Evolutionary conservation across 2,797 vertebrate genomes (phyloP).

Genomic region (Kryptolebias ocellatus): DNA sequence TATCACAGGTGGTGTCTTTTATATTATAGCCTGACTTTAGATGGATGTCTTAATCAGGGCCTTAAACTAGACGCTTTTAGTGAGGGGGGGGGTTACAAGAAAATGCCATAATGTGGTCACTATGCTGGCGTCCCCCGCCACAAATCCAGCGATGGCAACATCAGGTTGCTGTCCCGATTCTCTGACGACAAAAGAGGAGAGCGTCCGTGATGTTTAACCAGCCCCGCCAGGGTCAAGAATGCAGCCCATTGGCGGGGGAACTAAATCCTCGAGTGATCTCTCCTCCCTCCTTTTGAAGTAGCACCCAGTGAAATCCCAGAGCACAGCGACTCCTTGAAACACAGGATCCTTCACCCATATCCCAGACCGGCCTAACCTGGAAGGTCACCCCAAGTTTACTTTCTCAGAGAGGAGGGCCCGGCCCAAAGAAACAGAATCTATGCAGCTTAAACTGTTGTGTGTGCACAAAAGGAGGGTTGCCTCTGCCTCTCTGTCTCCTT

Average conservation of each 20-base stretch:
- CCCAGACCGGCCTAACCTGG: slow-evolving; percentile 86
- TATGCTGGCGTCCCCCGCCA: slow-evolving; percentile 60
- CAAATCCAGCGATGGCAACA: slow-evolving; percentile 72
- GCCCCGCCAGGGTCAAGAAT: slow-evolving; percentile 83
- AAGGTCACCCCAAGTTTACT: slow-evolving; percentile 89
- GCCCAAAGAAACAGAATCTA: slow-evolving; percentile 84
- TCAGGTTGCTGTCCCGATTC: slow-evolving; percentile 80
- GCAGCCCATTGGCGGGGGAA: slow-evolving; percentile 76
- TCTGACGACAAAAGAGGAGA: slow-evolving; percentile 77
- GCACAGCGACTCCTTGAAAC: slow-evolving; percentile 66
- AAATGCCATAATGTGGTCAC: slow-evolving; percentile 72
- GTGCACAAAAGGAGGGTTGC: slow-evolving; percentile 73
- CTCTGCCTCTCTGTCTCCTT: slow-evolving; percentile 50
- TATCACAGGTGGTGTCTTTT: not conserved
- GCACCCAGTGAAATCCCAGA: slow-evolving; percentile 62
- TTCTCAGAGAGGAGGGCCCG: slow-evolving; percentile 83
- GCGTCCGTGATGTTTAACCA: slow-evolving; percentile 82
- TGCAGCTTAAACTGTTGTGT: slow-evolving; percentile 83
- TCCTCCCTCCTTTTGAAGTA: slow-evolving; percentile 80
- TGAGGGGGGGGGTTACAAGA: slow-evolving; percentile 30
- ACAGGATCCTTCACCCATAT: slow-evolving; percentile 68
- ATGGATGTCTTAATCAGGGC: slow-evolving; percentile 75
- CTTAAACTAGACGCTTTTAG: slow-evolving; percentile 42
- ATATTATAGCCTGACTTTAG: not conserved
- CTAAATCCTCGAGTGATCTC: slow-evolving; percentile 79